Conservation (phyloP, 2,888 invertebrate species). For the Ophion costatus region DNA sequence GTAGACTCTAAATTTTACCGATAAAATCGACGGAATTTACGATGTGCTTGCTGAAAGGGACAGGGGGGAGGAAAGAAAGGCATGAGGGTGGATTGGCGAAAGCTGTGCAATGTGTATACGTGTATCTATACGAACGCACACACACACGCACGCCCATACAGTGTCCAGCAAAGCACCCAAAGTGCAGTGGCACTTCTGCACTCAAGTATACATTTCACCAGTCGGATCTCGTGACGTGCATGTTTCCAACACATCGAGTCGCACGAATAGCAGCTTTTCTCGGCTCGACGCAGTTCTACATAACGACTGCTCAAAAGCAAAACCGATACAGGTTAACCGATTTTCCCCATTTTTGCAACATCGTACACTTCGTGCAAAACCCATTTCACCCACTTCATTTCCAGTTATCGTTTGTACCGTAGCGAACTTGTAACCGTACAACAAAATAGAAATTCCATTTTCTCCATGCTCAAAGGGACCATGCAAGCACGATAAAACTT, state of each 20-base stretch:
- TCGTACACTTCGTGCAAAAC: neutral
- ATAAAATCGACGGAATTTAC: conserved; percentile 77
- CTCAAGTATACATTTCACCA: conserved; percentile 55
- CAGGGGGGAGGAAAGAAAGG: conserved; percentile 12
- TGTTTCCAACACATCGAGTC: conserved; percentile 48
- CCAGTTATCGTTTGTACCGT: neutral
- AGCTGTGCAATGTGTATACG: conserved; percentile 2
- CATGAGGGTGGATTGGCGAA: conserved; percentile 38
- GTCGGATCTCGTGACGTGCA: conserved; percentile 46
- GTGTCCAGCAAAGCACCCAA: conserved; percentile 31
- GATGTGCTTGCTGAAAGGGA: conserved; percentile 20
- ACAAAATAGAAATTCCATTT: neutral
- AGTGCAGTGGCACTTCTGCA: conserved; percentile 60
- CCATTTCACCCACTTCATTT: neutral
- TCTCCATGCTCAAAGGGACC: neutral
- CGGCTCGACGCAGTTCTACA: neutral
- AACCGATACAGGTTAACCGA: neutral
- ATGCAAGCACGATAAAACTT: neutral
- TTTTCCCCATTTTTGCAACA: neutral
- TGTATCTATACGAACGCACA: neutral
- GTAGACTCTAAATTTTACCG: conserved; percentile 75
- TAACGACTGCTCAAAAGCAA: neutral
- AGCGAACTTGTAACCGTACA: neutral
- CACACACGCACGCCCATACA: neutral
- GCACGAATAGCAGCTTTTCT: neutral